These are phyloP conservation scores for Drosophila sturtevanti DNA, from an alignment of 1,140 invertebrate genomes.

Conservation along the genomic window DNA sequence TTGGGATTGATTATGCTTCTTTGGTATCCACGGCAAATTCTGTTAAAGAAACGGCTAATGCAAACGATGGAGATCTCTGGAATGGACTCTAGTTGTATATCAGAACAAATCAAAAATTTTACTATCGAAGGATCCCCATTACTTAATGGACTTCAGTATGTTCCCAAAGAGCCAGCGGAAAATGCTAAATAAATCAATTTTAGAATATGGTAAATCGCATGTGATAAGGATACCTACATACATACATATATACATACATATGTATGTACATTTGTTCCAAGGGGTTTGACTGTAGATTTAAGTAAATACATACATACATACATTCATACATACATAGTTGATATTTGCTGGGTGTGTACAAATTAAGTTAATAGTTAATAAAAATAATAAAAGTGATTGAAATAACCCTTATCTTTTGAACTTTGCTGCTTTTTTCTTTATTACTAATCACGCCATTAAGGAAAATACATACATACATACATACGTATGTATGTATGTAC, in stretches of 20 bases:
- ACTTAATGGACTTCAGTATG: constrained; percentile 49
- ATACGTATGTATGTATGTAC: neutral
- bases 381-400: neutral
- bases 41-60: constrained; percentile 56
- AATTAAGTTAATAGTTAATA: constrained; percentile 10
- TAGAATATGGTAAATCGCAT: neutral
- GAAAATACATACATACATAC: neutral
- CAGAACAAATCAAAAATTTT: constrained; percentile 20
- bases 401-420: neutral
- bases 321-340: constrained; percentile 7
- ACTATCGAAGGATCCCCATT: constrained; percentile 52
- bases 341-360: neutral
- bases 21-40: constrained; percentile 59
- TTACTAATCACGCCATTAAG: neutral
- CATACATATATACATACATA: neutral
- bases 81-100: constrained; percentile 30
- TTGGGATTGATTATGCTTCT: constrained; percentile 61
- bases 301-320: too few relatives aligned
- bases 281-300: constrained; percentile 22
- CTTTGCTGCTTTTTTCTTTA: neutral
- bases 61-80: constrained; percentile 59
- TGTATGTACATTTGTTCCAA: too few relatives aligned
- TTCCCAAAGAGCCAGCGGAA: constrained; percentile 13
- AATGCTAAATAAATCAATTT: constrained; percentile 23
- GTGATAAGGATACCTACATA: constrained; percentile 29